Conservation (phyloP, 2,888 invertebrate genomes). For the Aphodius granarius region DNA sequence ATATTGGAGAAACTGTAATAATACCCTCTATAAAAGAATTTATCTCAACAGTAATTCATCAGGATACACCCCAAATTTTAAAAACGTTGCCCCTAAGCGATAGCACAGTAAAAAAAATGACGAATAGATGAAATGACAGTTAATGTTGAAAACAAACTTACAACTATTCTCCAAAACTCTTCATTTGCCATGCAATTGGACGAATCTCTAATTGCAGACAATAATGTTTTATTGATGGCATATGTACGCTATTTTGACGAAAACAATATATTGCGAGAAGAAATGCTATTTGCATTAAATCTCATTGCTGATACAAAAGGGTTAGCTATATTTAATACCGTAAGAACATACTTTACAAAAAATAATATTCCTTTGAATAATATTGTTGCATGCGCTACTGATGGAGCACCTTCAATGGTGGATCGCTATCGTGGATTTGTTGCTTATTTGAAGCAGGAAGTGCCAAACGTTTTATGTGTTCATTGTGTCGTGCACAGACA, state of each 20-base stretch:
- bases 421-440: constrained; percentile 44
- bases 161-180: constrained; percentile 39
- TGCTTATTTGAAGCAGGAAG: constrained; percentile 41
- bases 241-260: constrained; percentile 38
- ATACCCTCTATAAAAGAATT: constrained; percentile 16
- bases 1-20: constrained; percentile 14
- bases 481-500: constrained; percentile 39
- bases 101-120: constrained; percentile 6
- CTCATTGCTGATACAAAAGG: constrained; percentile 19
- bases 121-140: constrained; percentile 38
- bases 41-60: constrained; percentile 13
- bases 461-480: constrained; percentile 35
- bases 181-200: constrained; percentile 48
- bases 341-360: constrained; percentile 33
- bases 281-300: constrained; percentile 17
- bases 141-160: constrained; percentile 44
- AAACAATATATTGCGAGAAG: constrained; percentile 11
- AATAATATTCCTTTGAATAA: constrained; percentile 38
- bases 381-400: constrained; percentile 42
- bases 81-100: constrained; percentile 3
- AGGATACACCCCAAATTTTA: constrained; percentile 14
- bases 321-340: constrained; percentile 35
- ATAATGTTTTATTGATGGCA: constrained; percentile 43
- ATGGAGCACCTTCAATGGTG: constrained; percentile 43
- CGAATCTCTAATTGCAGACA: constrained; percentile 44